Evolutionary conservation across 2,888 invertebrate species (phyloP).

Genomic region (Xanthostigma xanthostigma): DNA sequence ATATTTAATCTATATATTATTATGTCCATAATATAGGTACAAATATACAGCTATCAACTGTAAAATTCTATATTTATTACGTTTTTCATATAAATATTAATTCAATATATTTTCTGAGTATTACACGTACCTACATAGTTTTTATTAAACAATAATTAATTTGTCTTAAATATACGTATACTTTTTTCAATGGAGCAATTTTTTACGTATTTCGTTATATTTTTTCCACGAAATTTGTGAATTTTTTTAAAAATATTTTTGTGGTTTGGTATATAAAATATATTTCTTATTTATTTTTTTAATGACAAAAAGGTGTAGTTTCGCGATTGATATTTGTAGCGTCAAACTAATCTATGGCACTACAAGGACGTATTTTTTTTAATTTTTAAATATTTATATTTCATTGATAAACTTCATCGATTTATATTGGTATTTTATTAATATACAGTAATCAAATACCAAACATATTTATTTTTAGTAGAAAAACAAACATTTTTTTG

Average conservation of each 20-base stretch:
- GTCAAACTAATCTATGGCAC: constrained; percentile 2
- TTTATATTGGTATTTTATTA: no score
- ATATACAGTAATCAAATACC: no score
- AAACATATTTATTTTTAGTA: no score
- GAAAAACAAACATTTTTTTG: no score
- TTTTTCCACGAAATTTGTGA: not conserved
- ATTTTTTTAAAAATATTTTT: no score
- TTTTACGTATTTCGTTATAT: constrained; percentile 10
- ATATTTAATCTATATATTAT: constrained; percentile 32
- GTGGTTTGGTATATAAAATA: no score
- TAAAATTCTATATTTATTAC: constrained; percentile 13
- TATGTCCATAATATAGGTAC: constrained; percentile 25
- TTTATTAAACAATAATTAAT: not conserved
- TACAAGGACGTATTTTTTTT: no score
- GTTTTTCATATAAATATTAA: constrained; percentile 2
- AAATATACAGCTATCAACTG: constrained; percentile 29
- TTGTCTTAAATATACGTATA: constrained; percentile 18
- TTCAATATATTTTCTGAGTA: constrained; percentile 1
- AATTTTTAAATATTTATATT: no score
- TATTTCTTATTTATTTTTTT: constrained; percentile 31
- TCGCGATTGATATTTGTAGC: constrained; percentile 18
- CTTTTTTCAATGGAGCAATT: constrained; percentile 12
- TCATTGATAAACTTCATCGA: no score
- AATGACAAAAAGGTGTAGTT: constrained; percentile 39
- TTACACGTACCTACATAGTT: constrained; percentile 1